A percentile compares a stretch with the other conserved stretches of the same genome.
Evolutionary conservation across 2,888 invertebrate genomes (phyloP).

Genomic region (Apomyelois bistriatella): DNA sequence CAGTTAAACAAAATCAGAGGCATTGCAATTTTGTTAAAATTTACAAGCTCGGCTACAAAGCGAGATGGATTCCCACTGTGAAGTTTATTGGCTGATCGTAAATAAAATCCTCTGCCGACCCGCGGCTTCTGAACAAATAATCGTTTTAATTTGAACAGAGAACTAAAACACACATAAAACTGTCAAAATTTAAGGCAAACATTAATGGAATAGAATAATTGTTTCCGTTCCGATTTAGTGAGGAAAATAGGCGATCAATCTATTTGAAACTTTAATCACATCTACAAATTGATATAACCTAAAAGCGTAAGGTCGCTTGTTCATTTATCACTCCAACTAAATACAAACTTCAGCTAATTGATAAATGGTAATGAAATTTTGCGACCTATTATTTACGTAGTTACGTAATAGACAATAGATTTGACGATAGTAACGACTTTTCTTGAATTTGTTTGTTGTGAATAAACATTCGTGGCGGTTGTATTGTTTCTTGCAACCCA

Average conservation of each 20-base stretch:
- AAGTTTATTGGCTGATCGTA: conserved; percentile 38
- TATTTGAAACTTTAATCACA: conserved; percentile 27
- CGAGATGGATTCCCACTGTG: conserved; percentile 26
- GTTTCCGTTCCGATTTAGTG: not conserved
- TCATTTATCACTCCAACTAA: no score
- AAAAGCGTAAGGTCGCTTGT: no score
- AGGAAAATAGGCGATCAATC: conserved; percentile 9
- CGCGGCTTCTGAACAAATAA: conserved; percentile 41
- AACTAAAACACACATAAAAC: conserved; percentile 21
- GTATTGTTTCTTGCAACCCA: no score
- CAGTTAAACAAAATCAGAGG: conserved; percentile 7
- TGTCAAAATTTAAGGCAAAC: conserved; percentile 9
- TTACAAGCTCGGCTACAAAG: conserved; percentile 26
- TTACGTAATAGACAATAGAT: no score
- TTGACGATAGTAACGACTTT: no score
- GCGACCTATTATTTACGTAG: no score
- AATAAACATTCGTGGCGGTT: no score
- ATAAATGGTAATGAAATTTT: no score
- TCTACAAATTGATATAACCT: not conserved
- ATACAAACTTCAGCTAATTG: no score
- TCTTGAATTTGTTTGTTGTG: no score
- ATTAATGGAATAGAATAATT: conserved; percentile 3
- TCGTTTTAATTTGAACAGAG: conserved; percentile 31
- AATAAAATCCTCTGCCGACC: conserved; percentile 37
- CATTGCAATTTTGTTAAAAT: not conserved